These are phyloP conservation scores for Halcyon malimbica DNA, from an alignment of 2,113 vertebrate species.

Conservation along the genomic window DNA sequence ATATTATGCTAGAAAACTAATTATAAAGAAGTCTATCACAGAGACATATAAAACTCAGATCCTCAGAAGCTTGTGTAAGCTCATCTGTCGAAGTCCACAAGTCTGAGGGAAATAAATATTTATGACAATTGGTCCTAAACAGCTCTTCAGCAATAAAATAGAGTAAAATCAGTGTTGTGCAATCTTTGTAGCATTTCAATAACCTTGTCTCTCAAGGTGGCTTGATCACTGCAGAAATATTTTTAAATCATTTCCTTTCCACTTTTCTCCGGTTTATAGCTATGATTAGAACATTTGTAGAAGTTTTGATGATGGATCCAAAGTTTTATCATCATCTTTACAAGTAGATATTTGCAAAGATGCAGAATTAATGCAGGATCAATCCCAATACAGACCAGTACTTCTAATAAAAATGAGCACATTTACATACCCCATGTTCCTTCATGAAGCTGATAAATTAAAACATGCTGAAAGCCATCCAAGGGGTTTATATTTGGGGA, in stretches of 20 bases:
- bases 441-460: not conserved
- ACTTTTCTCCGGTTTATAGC: not conserved
- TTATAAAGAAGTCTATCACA: not conserved
- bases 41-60: not conserved
- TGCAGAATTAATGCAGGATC: not conserved
- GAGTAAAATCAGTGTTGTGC: not conserved
- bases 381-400: not conserved
- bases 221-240: not conserved
- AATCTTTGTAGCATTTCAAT: not conserved
- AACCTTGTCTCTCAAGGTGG: not conserved
- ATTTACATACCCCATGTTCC: not conserved
- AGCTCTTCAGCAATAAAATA: not conserved
- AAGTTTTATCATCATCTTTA: not conserved
- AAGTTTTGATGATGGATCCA: not conserved
- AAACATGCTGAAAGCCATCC: not conserved
- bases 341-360: not conserved
- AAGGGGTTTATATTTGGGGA: not conserved
- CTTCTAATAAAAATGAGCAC: not conserved
- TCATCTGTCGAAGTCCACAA: not conserved
- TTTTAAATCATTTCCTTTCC: not conserved
- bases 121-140: not conserved
- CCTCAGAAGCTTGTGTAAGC: not conserved
- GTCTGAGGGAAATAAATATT: not conserved
- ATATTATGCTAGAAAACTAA: not conserved
- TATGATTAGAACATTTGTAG: not conserved